Evolutionary conservation across 2,888 invertebrate genomes (phyloP), one percentile per base, ranked within the genome.

Genomic region (Axea sp.): DNA sequence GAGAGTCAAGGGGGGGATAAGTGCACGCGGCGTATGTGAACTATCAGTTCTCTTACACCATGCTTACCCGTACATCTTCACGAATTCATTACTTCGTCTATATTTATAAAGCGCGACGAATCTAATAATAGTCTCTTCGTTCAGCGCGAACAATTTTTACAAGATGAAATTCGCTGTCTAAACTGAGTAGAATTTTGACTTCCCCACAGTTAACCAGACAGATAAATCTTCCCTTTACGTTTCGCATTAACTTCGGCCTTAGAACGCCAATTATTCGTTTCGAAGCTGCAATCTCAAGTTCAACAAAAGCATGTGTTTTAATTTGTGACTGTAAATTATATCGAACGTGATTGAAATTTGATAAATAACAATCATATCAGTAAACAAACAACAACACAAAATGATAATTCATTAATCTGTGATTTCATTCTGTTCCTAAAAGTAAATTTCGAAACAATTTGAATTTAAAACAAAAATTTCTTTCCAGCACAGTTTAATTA

Each of bases 71-170:
- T 26, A 31, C 67, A 33, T 49, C 73, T 64, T 59, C 41, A 22
- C 19, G 64, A 57, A 62, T 73, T 62, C 67, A 73, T 73, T 55
- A 35, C 57, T 39, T 39, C 43, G 51, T 60, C 68, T 68, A 73
- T 60, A 73, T 73, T 68, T 68, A 39, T 51, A 69, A 64, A 62
- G 22, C 64, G 68, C 68, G 68, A 73, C 68, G 73, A 68, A 55
- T 68, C 73, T 73, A 73, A 73, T 47, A 68, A 68, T 73, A 73
- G 68, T 51, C 6, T 17, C 33, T 47, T 53, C 55, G 33, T 37
- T 43, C 35, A 24, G 67, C 22, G 39, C 11, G 35, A 39, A 55
- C 37, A 37, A 73, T 73, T 73, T 73, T 73, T 62, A 51, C 43
- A 64, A 45, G 67, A 3, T 33, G 51, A 26, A 37, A 59, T 57